phyloP scores from a whole-genome alignment of 2,888 invertebrate species.

The Sphaeridia pumilis region DNA sequence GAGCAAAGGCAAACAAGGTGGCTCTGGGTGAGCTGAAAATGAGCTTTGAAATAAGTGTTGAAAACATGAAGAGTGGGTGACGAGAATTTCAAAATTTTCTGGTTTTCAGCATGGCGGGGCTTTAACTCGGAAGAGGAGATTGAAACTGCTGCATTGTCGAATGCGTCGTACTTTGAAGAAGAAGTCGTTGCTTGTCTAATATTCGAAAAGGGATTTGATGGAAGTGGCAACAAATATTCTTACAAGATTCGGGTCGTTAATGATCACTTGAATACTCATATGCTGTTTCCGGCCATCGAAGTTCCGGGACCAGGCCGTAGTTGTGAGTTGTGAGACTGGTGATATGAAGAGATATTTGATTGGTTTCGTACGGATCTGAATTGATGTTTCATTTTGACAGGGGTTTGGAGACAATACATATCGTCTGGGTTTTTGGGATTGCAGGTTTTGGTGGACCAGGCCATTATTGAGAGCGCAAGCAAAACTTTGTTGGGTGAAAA shows the following conservation, averaged over 20 bases:
- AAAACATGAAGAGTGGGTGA: too few relatives aligned
- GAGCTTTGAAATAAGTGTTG: too few relatives aligned
- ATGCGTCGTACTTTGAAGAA: background rate
- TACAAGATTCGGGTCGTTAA: slow-evolving; percentile 32
- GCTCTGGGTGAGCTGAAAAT: too few relatives aligned
- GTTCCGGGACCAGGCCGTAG: slow-evolving; percentile 26
- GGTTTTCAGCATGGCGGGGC: slow-evolving; percentile 23
- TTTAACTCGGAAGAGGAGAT: slow-evolving; percentile 29
- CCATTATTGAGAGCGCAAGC: slow-evolving; percentile 23
- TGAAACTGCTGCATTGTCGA: too few relatives aligned
- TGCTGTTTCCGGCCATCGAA: slow-evolving; percentile 29
- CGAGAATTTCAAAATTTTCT: too few relatives aligned
- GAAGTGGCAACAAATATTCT: slow-evolving; percentile 7
- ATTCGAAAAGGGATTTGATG: slow-evolving; percentile 24
- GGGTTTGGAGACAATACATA: too few relatives aligned
- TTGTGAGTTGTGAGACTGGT: too few relatives aligned
- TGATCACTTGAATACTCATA: slow-evolving; percentile 15
- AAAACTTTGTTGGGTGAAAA: slow-evolving; percentile 5
- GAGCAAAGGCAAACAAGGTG: too few relatives aligned
- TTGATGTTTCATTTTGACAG: background rate
- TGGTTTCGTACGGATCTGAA: background rate
- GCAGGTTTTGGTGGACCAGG: slow-evolving; percentile 31
- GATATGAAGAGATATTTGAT: too few relatives aligned
- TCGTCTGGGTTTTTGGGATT: slow-evolving; percentile 32
- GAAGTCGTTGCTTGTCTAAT: slow-evolving; percentile 23